These are phyloP conservation scores for Andrena bicolor DNA, from an alignment of 2,888 invertebrate genomes.

Conservation along the genomic window DNA sequence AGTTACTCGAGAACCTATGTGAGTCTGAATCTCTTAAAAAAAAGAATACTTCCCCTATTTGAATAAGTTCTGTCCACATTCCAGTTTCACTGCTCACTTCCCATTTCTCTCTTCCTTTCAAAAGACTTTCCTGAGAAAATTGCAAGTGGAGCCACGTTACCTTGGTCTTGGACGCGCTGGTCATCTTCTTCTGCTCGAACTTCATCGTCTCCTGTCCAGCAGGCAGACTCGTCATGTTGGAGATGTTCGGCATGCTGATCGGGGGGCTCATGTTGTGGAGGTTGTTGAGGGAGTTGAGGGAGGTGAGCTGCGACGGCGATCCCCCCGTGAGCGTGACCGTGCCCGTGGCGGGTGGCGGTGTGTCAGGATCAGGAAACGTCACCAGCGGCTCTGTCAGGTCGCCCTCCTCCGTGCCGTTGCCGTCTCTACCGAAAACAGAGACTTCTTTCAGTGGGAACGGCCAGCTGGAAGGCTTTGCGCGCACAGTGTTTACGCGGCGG, in stretches of 20 bases:
- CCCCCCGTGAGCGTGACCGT: conserved; percentile 83
- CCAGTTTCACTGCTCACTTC: no score
- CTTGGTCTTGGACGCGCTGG: conserved; percentile 92
- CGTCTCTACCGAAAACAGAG: conserved; percentile 71
- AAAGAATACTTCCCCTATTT: no score
- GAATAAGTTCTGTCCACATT: no score
- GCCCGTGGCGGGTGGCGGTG: conserved; percentile 87
- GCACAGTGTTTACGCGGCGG: conserved; percentile 1
- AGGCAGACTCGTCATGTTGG: conserved; percentile 77
- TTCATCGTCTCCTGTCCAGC: conserved; percentile 89
- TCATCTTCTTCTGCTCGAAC: conserved; percentile 93
- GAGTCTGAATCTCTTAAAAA: not conserved
- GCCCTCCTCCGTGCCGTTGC: conserved; percentile 77
- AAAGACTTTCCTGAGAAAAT: not conserved
- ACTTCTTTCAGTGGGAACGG: not conserved
- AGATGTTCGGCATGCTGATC: conserved; percentile 81
- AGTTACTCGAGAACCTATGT: not conserved
- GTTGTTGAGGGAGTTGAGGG: conserved; percentile 80
- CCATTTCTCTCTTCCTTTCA: not conserved
- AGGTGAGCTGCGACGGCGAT: conserved; percentile 85
- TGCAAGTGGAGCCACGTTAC: conserved; percentile 78
- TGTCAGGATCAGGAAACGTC: conserved; percentile 93
- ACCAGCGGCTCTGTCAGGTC: conserved; percentile 89
- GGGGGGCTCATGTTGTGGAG: conserved; percentile 79
- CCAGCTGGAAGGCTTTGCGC: not conserved